A percentile compares a stretch with the other conserved stretches of the same genome.
These are phyloP conservation scores for Odontophorus gujanensis DNA, from an alignment of 2,113 vertebrate genomes.

Conservation along the genomic window DNA sequence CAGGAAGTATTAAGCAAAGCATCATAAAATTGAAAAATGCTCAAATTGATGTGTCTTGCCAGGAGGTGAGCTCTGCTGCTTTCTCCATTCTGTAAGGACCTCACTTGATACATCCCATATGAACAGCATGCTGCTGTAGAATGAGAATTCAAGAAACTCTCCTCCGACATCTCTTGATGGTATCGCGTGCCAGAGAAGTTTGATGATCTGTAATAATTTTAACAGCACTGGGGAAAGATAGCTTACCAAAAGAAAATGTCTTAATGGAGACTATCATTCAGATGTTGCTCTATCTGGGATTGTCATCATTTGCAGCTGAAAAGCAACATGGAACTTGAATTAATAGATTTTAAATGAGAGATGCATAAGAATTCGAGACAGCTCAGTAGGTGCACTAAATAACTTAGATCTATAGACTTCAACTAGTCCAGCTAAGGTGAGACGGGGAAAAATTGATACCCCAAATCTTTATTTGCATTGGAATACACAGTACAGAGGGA, in stretches of 20 bases:
- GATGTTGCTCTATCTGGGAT: background rate
- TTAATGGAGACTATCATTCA: background rate
- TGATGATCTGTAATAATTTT: background rate
- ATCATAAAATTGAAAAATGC: background rate
- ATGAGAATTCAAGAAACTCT: background rate
- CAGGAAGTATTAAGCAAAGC: slow-evolving; percentile 13
- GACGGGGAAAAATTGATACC: background rate
- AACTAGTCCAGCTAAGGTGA: background rate
- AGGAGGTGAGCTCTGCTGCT: background rate
- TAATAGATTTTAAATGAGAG: background rate
- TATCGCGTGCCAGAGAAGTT: background rate
- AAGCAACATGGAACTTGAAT: background rate
- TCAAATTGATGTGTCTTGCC: background rate
- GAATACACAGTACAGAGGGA: background rate
- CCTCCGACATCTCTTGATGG: background rate
- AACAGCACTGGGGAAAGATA: background rate
- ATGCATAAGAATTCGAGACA: background rate
- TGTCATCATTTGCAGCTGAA: slow-evolving; percentile 7
- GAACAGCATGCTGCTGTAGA: background rate
- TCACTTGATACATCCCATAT: background rate
- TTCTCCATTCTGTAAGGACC: background rate
- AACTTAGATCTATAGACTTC: background rate
- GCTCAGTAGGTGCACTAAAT: background rate
- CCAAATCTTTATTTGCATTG: background rate
- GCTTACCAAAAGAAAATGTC: background rate